A percentile compares a stretch with the other conserved stretches of the same genome.
Conservation (phyloP, 23 tunicate genomes). For the Ascidia mentula region DNA sequence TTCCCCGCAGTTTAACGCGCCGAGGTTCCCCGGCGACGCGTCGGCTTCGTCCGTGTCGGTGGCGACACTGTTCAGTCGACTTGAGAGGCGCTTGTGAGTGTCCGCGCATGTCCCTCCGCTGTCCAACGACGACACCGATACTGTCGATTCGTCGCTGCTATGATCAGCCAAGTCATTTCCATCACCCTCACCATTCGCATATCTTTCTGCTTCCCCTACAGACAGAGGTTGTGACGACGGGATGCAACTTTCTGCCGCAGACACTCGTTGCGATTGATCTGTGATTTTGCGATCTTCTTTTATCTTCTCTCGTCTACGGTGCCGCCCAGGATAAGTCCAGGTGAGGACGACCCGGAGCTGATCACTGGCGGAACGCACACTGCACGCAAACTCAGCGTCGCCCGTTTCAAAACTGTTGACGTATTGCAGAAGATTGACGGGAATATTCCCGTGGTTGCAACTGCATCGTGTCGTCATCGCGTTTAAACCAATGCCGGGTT, state of each 20-base stretch:
- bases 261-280: neutral
- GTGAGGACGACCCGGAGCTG: constrained; percentile 4
- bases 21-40: too few species aligned
- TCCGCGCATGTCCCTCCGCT: neutral
- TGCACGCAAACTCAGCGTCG: neutral
- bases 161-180: neutral
- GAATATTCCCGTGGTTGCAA: neutral
- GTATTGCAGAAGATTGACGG: neutral
- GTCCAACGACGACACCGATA: constrained; percentile 22
- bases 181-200: neutral
- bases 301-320: neutral
- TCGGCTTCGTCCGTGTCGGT: neutral
- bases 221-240: neutral
- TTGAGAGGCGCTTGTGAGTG: neutral
- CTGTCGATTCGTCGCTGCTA: constrained; percentile 11
- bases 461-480: neutral
- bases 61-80: neutral
- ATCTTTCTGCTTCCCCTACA: neutral
- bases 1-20: too few species aligned
- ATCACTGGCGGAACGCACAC: neutral
- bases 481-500: too few species aligned
- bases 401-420: neutral
- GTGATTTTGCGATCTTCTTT: neutral
- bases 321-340: neutral
- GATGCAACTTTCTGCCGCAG: neutral